Evolutionary conservation across 2,888 invertebrate species (phyloP), one percentile per base, ranked within the genome.

Genomic region (Rhyacophila evoluta): DNA sequence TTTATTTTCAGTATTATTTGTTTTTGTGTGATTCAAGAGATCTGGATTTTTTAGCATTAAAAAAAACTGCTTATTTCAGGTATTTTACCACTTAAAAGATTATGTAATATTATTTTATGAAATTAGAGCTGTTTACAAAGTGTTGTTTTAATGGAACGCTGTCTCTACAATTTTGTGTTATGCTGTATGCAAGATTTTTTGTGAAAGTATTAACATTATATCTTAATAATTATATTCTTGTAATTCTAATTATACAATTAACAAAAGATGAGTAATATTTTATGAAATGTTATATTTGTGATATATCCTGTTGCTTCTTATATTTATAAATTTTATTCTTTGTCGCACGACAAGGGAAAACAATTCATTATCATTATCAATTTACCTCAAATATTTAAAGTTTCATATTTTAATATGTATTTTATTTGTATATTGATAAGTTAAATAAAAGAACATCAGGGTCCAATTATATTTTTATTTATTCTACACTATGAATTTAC

Each of bases 91-190:
- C 25, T 10, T 55, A 55, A 19, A 55, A 55, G 8, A 55, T 55
- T 6, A 19, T 83, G 84, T 81, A 82, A 82, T 83, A 78, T 82
- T 82, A 80, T 81, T 83, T 80, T 80, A 80, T 82, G 55, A 55
- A 82, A 82, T 83, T 84, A 83, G 84, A 84, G 83, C 77, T 83
- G 83, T 84, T 83, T 83, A 84, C 83, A 15, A 72, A 27, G 37
- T 70, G 29, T 70, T 15, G 70, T 29, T 25, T n/a, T 72, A 38
- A 36, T 27, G 15, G 19, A 72, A 25, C 39, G 37, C 19, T 38
- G 6, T 72, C 25, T 36, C 27, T 15, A 15, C 19, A 33, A 37
- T 33, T 36, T 70, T 33, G 36, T 70, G 36, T 38, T 12, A 36
- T 72, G 27, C 72, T 27, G 25, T 29, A 72, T 29, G 72, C 6